Conservation (phyloP, 2,113 vertebrate genomes). For the Ammospiza nelsoni region DNA sequence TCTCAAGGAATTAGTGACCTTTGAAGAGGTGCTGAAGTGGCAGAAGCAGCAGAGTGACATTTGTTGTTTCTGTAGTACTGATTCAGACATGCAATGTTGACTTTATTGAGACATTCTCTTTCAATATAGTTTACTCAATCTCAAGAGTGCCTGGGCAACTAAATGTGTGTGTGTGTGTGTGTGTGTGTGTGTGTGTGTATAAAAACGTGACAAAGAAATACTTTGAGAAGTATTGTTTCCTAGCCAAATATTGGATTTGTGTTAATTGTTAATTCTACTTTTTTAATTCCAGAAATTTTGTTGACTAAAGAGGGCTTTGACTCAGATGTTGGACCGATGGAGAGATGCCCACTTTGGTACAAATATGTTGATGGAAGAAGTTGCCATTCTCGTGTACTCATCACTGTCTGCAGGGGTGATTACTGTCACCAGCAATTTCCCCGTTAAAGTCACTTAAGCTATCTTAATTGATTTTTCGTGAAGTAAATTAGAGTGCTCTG, state of each 20-base stretch:
- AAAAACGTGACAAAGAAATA: background rate
- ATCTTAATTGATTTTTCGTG: conserved; percentile 31
- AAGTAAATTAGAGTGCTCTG: conserved; percentile 12
- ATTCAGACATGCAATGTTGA: background rate
- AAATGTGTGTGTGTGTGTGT: too few species aligned
- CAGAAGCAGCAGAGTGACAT: conserved; percentile 45
- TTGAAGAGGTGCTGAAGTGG: conserved; percentile 42
- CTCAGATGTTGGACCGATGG: background rate
- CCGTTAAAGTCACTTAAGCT: background rate
- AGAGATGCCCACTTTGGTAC: background rate
- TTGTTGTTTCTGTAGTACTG: conserved; percentile 28
- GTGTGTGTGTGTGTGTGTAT: background rate
- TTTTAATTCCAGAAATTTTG: background rate
- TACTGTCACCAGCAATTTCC: background rate
- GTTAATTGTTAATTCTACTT: background rate
- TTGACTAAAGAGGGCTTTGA: background rate
- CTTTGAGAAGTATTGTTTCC: background rate
- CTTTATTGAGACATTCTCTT: conserved; percentile 28
- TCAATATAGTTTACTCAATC: background rate
- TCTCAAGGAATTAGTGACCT: conserved; percentile 40
- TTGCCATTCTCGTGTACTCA: background rate
- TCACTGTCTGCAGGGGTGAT: background rate
- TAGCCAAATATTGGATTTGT: background rate
- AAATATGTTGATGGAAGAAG: background rate
- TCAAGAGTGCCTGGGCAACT: background rate